Evolutionary conservation across 2,113 vertebrate species (phyloP).

Genomic region (Axis porcinus): DNA sequence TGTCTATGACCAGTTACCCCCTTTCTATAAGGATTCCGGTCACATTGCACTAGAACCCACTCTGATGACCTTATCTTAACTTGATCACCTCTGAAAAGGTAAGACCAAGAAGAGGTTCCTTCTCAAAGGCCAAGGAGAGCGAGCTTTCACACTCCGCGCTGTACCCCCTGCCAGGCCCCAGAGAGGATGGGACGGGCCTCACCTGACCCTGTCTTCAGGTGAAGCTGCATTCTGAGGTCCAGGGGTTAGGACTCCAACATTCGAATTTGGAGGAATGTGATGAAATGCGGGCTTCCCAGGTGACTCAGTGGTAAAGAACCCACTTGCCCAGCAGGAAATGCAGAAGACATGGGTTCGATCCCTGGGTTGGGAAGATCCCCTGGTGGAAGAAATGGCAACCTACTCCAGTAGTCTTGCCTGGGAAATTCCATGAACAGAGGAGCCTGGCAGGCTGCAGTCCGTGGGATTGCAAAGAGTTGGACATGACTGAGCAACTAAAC

Average conservation of each 20-base stretch:
- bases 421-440: background rate
- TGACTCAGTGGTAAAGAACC: background rate
- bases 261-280: background rate
- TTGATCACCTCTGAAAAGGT: background rate
- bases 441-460: background rate
- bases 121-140: background rate
- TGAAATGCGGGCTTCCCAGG: background rate
- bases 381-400: background rate
- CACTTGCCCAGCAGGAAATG: background rate
- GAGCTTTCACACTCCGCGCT: accelerated
- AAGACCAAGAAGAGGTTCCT: no score
- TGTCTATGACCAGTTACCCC: background rate
- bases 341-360: background rate
- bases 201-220: background rate
- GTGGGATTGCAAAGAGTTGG: background rate
- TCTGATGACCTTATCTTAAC: background rate
- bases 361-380: background rate
- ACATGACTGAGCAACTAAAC: background rate
- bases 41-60: background rate
- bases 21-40: background rate
- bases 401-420: background rate
- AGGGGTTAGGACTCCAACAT: background rate
- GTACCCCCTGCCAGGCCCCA: background rate
- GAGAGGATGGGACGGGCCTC: accelerated
- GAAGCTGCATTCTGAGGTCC: background rate